Evolutionary conservation across 2,113 vertebrate species (phyloP).

Genomic region (Psittacula cyanocephala): DNA sequence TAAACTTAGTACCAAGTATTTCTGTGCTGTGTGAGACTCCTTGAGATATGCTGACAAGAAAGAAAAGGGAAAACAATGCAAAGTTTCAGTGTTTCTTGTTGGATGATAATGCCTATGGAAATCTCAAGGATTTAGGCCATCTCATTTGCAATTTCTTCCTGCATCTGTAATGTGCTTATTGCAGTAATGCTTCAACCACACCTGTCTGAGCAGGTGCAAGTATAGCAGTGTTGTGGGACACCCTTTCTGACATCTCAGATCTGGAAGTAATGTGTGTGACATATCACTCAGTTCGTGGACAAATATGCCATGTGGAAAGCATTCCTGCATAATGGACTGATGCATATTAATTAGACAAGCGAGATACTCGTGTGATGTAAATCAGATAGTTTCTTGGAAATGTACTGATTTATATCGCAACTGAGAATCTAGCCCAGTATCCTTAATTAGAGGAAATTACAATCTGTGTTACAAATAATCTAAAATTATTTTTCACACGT

Average conservation of each 20-base stretch:
- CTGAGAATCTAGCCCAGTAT: neutral
- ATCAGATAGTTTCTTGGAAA: slow-evolving; percentile 35
- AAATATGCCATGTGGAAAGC: neutral
- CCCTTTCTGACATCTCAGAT: neutral
- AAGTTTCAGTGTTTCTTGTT: neutral
- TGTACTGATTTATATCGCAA: neutral
- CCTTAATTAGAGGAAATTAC: neutral
- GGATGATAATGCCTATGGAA: neutral
- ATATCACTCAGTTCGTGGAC: neutral
- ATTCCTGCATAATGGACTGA: slow-evolving; percentile 34
- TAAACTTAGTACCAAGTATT: neutral
- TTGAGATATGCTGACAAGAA: neutral
- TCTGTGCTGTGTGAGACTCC: neutral
- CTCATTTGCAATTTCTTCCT: neutral
- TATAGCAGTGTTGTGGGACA: neutral
- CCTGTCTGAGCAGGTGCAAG: neutral
- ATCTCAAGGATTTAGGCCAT: neutral
- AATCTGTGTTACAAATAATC: neutral
- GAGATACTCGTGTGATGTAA: neutral
- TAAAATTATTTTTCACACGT: neutral
- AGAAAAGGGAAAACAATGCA: neutral
- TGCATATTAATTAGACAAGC: neutral
- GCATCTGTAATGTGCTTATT: neutral
- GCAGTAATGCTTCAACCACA: neutral
- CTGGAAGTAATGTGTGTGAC: neutral